phyloP scores from a whole-genome alignment of 1,140 invertebrate species.

The Cydia splendana region DNA sequence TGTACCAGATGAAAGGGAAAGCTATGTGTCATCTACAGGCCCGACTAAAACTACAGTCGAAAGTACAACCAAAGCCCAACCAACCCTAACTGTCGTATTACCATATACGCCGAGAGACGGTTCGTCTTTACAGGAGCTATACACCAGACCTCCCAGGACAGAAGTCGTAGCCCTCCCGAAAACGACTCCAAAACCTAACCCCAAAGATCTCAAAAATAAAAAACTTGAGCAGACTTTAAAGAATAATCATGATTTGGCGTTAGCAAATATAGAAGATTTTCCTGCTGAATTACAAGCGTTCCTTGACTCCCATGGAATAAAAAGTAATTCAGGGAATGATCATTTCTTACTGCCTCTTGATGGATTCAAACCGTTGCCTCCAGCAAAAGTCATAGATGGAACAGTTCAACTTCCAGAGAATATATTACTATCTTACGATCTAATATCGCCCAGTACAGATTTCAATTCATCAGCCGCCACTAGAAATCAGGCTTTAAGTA shows the following conservation, averaged over 20 bases:
- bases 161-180: conserved; percentile 66
- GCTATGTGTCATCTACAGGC: conserved; percentile 34
- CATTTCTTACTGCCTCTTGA: conserved; percentile 68
- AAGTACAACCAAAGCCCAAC: conserved; percentile 59
- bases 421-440: conserved; percentile 67
- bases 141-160: conserved; percentile 66
- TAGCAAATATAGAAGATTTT: conserved; percentile 55
- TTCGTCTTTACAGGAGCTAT: conserved; percentile 71
- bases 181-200: conserved; percentile 60
- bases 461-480: conserved; percentile 43
- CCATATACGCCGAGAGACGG: conserved; percentile 73
- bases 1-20: conserved; percentile 36
- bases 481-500: conserved; percentile 48
- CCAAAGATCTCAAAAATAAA: conserved; percentile 49
- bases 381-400: conserved; percentile 66
- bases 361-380: conserved; percentile 71
- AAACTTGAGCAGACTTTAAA: conserved; percentile 48
- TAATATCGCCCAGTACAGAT: conserved; percentile 58
- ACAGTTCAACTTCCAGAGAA: conserved; percentile 70
- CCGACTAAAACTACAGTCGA: conserved; percentile 42
- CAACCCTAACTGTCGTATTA: conserved; percentile 65
- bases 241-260: conserved; percentile 48
- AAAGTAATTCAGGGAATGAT: conserved; percentile 63
- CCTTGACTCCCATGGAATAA: conserved; percentile 65
- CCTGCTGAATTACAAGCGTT: conserved; percentile 68